Percentiles rank a stretch among this genome's conserved stretches.
Evolutionary conservation across 2,797 vertebrate species (phyloP).

Genomic region (Microctenopoma lineatum): DNA sequence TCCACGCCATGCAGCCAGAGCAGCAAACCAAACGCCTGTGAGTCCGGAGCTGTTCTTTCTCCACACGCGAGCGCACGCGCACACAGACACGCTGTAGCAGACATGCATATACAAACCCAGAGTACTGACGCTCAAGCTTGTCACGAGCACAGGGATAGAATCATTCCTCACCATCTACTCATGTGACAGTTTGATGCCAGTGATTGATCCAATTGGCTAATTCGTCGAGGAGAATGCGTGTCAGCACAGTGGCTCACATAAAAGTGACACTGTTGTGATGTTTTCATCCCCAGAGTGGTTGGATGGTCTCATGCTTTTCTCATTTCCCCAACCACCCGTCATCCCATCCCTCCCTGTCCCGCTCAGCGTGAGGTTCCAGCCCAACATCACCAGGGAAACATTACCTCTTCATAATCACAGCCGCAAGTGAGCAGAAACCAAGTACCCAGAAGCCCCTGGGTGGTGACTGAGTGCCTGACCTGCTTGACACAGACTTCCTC

Average conservation of each 20-base stretch:
- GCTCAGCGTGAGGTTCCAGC: conserved; percentile 62
- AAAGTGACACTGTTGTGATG: conserved; percentile 5
- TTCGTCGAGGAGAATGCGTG: conserved; percentile 34
- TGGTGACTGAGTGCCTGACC: conserved; percentile 79
- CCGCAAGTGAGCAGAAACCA: conserved; percentile 80
- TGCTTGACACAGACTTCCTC: conserved; percentile 51
- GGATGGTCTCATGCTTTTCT: conserved; percentile 33
- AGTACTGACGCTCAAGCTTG: conserved; percentile 64
- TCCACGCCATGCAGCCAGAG: conserved; percentile 62
- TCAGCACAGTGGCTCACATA: conserved; percentile 32
- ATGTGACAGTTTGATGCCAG: neutral
- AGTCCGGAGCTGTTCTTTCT: conserved; percentile 38
- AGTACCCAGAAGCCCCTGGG: conserved; percentile 78
- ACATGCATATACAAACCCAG: conserved; percentile 53
- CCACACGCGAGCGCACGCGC: conserved; percentile 22
- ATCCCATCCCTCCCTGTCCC: neutral
- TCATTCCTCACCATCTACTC: conserved; percentile 18
- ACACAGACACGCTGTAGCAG: conserved; percentile 26
- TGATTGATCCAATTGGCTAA: conserved; percentile 13
- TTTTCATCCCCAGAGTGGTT: conserved; percentile 23
- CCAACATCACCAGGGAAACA: conserved; percentile 69
- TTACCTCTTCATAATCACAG: conserved; percentile 85
- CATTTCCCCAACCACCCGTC: conserved; percentile 6
- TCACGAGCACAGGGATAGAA: conserved; percentile 13
- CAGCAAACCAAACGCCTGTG: conserved; percentile 56